Evolutionary conservation across 2,888 invertebrate genomes (phyloP).

Genomic region (Tipula vernalis): DNA sequence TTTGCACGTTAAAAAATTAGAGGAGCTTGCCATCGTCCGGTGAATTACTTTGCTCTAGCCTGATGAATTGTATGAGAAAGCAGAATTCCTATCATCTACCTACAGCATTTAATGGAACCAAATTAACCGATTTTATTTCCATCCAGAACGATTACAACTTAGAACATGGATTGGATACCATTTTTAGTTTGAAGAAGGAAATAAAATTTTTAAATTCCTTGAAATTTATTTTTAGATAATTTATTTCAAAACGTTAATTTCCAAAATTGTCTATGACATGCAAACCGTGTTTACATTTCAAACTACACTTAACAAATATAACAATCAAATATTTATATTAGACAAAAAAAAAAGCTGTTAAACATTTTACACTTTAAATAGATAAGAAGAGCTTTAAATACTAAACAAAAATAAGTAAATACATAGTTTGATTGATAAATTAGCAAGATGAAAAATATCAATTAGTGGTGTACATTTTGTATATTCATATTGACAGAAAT

Average conservation of each 20-base stretch:
- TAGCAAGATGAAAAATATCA: neutral
- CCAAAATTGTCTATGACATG: neutral
- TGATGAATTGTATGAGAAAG: too few relatives aligned
- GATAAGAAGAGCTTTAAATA: neutral
- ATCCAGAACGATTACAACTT: too few relatives aligned
- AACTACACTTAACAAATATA: neutral
- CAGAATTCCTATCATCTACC: too few relatives aligned
- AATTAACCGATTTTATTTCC: too few relatives aligned
- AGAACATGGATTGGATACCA: too few relatives aligned
- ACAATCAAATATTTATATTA: neutral
- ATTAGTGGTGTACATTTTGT: neutral
- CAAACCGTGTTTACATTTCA: neutral
- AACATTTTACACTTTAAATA: neutral
- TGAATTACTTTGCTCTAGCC: too few relatives aligned
- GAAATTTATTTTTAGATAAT: too few relatives aligned
- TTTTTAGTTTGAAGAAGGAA: too few relatives aligned
- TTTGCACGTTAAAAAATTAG: too few relatives aligned
- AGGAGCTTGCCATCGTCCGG: too few relatives aligned
- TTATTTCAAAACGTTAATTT: neutral
- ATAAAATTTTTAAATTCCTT: too few relatives aligned
- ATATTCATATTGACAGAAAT: neutral
- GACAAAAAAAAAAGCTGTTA: neutral
- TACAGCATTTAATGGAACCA: too few relatives aligned
- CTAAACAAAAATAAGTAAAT: neutral
- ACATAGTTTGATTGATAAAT: neutral